Percentiles rank a stretch among this genome's conserved stretches.
Evolutionary conservation across 2,888 invertebrate species (phyloP).

Genomic region (Noctua comes): DNA sequence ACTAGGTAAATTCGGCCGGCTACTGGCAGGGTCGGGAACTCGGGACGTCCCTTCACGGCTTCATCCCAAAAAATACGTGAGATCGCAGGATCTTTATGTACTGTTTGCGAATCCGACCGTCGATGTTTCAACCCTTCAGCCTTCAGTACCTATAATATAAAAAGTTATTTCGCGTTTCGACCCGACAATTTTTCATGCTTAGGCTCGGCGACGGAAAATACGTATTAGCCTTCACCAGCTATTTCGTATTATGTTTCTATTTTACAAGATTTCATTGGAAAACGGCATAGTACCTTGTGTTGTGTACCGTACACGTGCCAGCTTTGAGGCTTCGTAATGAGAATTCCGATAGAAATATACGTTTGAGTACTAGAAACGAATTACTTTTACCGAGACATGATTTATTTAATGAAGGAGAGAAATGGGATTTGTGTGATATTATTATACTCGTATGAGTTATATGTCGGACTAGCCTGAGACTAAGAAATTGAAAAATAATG

Average conservation of each 20-base stretch:
- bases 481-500: slow-evolving; percentile 18
- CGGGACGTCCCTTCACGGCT: slow-evolving; percentile 82
- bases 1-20: slow-evolving; percentile 76
- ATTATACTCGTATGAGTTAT: background rate
- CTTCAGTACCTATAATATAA: slow-evolving; percentile 82
- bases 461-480: background rate
- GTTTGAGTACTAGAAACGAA: slow-evolving; percentile 27
- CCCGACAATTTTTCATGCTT: slow-evolving; percentile 77
- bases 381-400: slow-evolving; percentile 16
- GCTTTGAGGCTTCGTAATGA: slow-evolving; percentile 49
- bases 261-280: slow-evolving; percentile 65
- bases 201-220: slow-evolving; percentile 71
- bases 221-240: slow-evolving; percentile 71
- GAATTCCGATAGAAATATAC: slow-evolving; percentile 43
- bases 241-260: slow-evolving; percentile 68
- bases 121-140: slow-evolving; percentile 85
- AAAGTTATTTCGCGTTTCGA: slow-evolving; percentile 79
- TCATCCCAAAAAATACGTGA: slow-evolving; percentile 86
- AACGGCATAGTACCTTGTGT: slow-evolving; percentile 52
- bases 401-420: slow-evolving; percentile 16
- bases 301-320: slow-evolving; percentile 46
- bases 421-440: slow-evolving; percentile 5
- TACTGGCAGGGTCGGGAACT: slow-evolving; percentile 69
- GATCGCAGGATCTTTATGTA: slow-evolving; percentile 86
- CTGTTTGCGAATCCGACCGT: slow-evolving; percentile 86